Conservation (phyloP, 2,113 vertebrate genomes). For the Stictonetta naevosa region DNA sequence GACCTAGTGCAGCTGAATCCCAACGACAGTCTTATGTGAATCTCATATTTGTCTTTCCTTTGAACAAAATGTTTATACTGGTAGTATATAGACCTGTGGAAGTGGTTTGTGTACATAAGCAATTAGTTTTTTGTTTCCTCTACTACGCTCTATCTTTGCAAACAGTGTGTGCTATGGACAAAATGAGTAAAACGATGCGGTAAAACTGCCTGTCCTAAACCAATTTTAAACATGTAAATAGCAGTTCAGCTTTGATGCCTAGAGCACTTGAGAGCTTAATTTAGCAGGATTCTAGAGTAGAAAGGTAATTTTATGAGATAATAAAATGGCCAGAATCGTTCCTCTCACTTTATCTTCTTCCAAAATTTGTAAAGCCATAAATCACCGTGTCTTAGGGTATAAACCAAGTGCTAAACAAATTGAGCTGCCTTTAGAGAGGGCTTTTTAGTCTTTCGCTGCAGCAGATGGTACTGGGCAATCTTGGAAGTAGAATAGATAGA, state of each 20-base stretch:
- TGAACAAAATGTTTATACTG: background rate
- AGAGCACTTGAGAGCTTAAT: background rate
- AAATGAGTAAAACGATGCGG: background rate
- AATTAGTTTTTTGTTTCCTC: background rate
- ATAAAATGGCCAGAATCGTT: background rate
- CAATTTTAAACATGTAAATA: background rate
- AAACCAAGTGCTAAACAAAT: background rate
- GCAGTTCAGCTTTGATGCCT: background rate
- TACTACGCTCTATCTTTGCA: background rate
- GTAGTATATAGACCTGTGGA: background rate
- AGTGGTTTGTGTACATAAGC: background rate
- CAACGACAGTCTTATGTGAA: background rate
- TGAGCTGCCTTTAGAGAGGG: background rate
- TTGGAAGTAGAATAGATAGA: background rate
- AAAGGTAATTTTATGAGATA: background rate
- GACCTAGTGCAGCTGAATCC: conserved; percentile 25
- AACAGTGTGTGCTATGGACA: background rate
- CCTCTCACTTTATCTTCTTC: background rate
- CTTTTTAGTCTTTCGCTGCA: background rate
- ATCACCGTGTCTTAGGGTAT: background rate
- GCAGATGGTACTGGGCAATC: conserved; percentile 1
- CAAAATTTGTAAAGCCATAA: background rate
- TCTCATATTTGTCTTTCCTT: background rate
- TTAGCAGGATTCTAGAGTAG: background rate
- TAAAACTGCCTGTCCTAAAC: background rate